Percentiles rank a stretch among this genome's conserved stretches.
phyloP scores from a whole-genome alignment of 2,888 invertebrate genomes.

The Agonopterix alstromeriana region DNA sequence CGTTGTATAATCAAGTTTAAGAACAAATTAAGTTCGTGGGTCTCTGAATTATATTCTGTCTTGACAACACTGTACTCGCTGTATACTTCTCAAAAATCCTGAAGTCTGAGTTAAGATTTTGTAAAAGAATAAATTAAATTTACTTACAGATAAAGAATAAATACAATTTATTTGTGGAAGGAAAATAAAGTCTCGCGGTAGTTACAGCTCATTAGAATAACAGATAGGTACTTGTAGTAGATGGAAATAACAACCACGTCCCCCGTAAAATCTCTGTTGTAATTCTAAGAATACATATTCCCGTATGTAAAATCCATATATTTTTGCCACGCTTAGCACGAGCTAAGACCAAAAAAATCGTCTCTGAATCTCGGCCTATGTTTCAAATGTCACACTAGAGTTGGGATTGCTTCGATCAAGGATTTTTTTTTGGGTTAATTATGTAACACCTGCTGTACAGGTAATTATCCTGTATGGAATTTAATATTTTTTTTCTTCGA shows the following conservation, averaged over 20 bases:
- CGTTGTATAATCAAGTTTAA: neutral
- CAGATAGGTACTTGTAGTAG: constrained; percentile 50
- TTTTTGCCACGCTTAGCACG: no score
- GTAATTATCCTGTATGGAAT: no score
- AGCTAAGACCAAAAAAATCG: no score
- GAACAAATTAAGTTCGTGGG: constrained; percentile 11
- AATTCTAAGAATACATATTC: constrained; percentile 59
- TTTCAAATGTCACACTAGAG: no score
- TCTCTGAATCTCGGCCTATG: no score
- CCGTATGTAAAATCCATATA: no score
- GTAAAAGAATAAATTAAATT: constrained; percentile 26
- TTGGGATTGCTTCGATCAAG: no score
- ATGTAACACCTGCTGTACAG: no score
- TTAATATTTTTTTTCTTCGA: neutral
- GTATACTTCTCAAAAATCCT: constrained; percentile 27
- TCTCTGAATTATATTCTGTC: constrained; percentile 29
- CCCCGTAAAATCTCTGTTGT: constrained; percentile 44
- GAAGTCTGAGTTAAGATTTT: constrained; percentile 48
- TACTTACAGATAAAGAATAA: constrained; percentile 17
- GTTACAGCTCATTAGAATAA: constrained; percentile 14
- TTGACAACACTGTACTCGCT: constrained; percentile 50
- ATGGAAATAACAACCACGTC: constrained; percentile 43
- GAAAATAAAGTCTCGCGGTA: constrained; percentile 21
- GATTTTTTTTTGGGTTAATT: no score
- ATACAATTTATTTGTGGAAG: constrained; percentile 29